Percentiles rank a stretch among this genome's conserved stretches.
Evolutionary conservation across 2,113 vertebrate genomes (phyloP).

Genomic region (Manacus vitellinus): DNA sequence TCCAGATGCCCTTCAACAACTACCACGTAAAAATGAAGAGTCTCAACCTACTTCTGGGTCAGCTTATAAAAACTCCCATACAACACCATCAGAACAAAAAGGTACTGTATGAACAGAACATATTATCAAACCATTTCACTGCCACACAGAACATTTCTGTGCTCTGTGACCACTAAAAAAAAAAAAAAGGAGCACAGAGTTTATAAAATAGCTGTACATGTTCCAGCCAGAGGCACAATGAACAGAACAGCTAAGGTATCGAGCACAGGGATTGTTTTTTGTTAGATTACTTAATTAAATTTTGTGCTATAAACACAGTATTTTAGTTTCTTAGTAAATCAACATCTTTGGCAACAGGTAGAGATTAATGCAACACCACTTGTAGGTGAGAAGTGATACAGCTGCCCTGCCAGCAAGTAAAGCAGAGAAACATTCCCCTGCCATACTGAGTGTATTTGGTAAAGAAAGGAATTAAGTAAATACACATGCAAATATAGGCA

Average conservation of each 20-base stretch:
- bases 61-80: not conserved
- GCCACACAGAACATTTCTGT: not conserved
- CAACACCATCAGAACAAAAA: not conserved
- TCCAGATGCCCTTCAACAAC: not conserved
- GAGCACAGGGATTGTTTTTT: not conserved
- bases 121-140: not conserved
- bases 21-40: accelerated
- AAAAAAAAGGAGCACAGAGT: not conserved
- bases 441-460: not conserved
- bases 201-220: accelerated
- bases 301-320: not conserved
- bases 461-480: constrained; percentile 14
- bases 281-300: not conserved
- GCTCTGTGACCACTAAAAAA: not conserved
- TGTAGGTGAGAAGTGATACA: not conserved
- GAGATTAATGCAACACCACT: not conserved
- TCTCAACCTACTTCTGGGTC: not conserved
- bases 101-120: accelerated
- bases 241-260: not conserved
- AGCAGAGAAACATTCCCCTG: not conserved
- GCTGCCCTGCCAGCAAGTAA: not conserved
- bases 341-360: not conserved
- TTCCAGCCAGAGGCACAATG: not conserved
- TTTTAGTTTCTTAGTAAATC: not conserved
- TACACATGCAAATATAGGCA: not conserved